phyloP scores from a whole-genome alignment of 1,140 invertebrate species.

The Drosophila bocqueti region DNA sequence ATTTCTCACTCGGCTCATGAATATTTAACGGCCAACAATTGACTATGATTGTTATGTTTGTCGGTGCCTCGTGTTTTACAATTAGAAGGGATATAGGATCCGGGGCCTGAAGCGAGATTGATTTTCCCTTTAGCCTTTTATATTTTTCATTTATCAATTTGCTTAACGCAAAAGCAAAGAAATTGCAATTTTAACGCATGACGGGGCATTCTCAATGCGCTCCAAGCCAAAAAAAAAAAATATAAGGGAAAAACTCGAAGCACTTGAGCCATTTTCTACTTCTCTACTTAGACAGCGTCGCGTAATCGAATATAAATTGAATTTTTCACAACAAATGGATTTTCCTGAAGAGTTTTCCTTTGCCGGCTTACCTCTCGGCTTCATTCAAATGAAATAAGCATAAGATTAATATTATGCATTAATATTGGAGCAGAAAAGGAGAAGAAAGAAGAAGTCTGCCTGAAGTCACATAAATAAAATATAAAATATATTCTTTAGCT shows the following conservation, averaged over 20 bases:
- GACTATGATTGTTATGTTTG: conserved; percentile 78
- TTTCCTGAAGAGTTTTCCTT: conserved; percentile 60
- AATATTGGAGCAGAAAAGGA: conserved; percentile 33
- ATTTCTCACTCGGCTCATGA: conserved; percentile 74
- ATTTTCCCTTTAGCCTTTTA: conserved; percentile 21
- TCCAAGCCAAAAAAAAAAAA: conserved; percentile 28
- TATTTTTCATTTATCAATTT: conserved; percentile 73
- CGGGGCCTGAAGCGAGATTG: conserved; percentile 5
- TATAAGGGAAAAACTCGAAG: conserved; percentile 26
- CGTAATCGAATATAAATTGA: conserved; percentile 82
- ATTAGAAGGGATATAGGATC: conserved; percentile 46
- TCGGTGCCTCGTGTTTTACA: conserved; percentile 58
- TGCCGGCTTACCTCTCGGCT: conserved; percentile 44
- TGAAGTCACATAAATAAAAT: conserved; percentile 2
- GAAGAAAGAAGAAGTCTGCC: not conserved
- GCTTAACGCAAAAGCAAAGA: conserved; percentile 55
- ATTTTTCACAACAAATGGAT: conserved; percentile 79
- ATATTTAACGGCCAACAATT: conserved; percentile 78
- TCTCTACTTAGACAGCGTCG: conserved; percentile 75
- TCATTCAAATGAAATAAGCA: conserved; percentile 71
- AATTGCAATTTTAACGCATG: conserved; percentile 82
- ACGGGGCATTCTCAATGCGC: conserved; percentile 71
- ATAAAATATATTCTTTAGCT: not conserved
- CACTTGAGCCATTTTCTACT: conserved; percentile 60
- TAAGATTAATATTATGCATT: conserved; percentile 77